A percentile compares a stretch with the other conserved stretches of the same genome.
Conservation (phyloP, 2,797 vertebrate genomes). For the Cygnus olor region DNA sequence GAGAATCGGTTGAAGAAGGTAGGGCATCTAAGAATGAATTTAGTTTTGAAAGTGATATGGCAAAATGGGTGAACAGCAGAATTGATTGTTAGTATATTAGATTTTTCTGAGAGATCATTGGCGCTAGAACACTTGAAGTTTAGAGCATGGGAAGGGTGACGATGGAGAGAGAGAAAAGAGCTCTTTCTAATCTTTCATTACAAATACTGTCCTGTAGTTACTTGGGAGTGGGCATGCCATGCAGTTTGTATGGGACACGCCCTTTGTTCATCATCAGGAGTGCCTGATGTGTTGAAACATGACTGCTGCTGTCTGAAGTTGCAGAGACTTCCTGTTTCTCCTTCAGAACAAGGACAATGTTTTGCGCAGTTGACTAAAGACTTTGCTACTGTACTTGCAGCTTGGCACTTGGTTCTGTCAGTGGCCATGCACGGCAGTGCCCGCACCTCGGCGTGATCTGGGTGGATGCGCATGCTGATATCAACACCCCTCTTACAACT, state of each 20-base stretch:
- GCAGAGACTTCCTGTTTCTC: neutral
- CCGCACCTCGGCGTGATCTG: conserved; percentile 94
- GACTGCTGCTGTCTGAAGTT: neutral
- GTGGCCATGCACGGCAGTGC: conserved; percentile 89
- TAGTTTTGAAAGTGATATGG: neutral
- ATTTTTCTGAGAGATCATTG: neutral
- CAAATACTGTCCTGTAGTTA: neutral
- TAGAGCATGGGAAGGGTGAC: neutral
- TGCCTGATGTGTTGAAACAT: neutral
- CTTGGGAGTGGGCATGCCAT: neutral
- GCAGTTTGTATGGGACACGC: neutral
- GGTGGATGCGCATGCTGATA: conserved; percentile 96
- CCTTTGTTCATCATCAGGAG: neutral
- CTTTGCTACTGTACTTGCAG: conserved; percentile 76
- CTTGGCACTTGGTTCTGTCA: conserved; percentile 92
- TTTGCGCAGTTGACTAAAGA: neutral
- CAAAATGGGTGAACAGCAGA: neutral
- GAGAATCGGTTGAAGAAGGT: neutral
- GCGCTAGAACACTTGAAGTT: neutral
- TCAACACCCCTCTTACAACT: conserved; percentile 93
- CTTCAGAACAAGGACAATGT: neutral
- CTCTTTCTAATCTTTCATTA: neutral
- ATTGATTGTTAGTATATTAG: neutral
- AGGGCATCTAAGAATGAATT: neutral
- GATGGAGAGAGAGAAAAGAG: neutral